Evolutionary conservation across 2,113 vertebrate genomes (phyloP).

Genomic region (Synodontis membranacea): DNA sequence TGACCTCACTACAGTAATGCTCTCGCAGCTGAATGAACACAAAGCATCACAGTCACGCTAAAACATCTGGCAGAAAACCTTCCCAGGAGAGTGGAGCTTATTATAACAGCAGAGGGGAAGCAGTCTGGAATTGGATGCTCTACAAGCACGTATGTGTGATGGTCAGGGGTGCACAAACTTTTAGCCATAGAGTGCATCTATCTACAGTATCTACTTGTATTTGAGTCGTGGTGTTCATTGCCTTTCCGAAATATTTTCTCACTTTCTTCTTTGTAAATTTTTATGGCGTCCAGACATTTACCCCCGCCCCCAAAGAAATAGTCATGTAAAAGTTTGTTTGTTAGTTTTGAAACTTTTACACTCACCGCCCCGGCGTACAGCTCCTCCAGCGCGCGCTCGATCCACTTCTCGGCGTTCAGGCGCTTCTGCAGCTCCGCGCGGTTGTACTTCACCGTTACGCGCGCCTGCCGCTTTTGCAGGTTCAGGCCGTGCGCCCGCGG

Average conservation of each 20-base stretch:
- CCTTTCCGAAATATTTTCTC: not conserved
- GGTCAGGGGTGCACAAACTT: not conserved
- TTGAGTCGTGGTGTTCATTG: not conserved
- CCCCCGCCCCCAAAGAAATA: too few relatives aligned
- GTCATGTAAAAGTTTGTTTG: not conserved
- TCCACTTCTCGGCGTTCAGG: conserved; percentile 88
- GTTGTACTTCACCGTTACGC: conserved; percentile 89
- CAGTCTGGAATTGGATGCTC: not conserved
- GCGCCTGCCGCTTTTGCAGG: conserved; percentile 80
- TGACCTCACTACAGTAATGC: too few relatives aligned
- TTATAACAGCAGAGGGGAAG: not conserved
- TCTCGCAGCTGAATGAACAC: too few relatives aligned
- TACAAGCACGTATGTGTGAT: not conserved
- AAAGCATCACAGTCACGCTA: not conserved
- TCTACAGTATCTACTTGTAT: not conserved
- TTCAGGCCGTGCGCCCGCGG: conserved; percentile 57
- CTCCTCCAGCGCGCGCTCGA: conserved; percentile 80
- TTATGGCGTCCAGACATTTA: too few relatives aligned
- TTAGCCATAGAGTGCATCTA: not conserved
- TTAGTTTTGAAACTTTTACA: not conserved
- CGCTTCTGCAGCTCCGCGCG: conserved; percentile 85
- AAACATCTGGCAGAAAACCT: not conserved
- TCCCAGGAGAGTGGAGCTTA: not conserved
- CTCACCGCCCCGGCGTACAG: conserved; percentile 82
- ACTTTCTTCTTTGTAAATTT: not conserved